These are phyloP conservation scores for Dufourea novaeangliae DNA, from an alignment of 1,140 invertebrate species.

Conservation along the genomic window DNA sequence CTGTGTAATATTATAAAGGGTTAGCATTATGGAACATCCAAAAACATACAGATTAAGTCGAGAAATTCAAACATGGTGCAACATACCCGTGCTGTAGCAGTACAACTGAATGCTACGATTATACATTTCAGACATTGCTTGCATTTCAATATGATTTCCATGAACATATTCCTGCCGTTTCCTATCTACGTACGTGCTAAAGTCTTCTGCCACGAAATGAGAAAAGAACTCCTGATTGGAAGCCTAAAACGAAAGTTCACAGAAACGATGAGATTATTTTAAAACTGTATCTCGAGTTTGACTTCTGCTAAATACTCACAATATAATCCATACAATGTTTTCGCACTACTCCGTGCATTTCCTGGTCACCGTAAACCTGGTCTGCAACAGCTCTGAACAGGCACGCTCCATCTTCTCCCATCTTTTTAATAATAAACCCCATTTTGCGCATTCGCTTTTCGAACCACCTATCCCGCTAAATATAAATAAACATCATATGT, in stretches of 20 bases:
- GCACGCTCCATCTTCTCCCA: constrained; percentile 96
- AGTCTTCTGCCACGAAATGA: constrained; percentile 97
- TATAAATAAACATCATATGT: constrained; percentile 13
- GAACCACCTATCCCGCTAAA: constrained; percentile 86
- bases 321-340: constrained; percentile 97
- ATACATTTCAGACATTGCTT: constrained; percentile 96
- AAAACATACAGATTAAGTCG: background rate
- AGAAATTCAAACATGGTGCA: background rate
- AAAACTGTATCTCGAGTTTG: background rate
- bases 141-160: constrained; percentile 97
- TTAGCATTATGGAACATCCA: too few relatives aligned
- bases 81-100: constrained; percentile 91
- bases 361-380: constrained; percentile 96
- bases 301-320: constrained; percentile 82
- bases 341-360: constrained; percentile 93
- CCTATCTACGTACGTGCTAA: constrained; percentile 91
- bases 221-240: constrained; percentile 95
- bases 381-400: constrained; percentile 95
- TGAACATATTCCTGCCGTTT: constrained; percentile 91
- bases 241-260: constrained; percentile 77
- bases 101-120: constrained; percentile 96
- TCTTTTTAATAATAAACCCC: constrained; percentile 93
- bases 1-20: constrained; percentile 80
- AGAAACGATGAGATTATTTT: constrained; percentile 3
- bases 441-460: constrained; percentile 88